Percentiles rank a stretch among this genome's conserved stretches.
Conservation (phyloP, 2,113 vertebrate species). For the Lepisosteus osseus region DNA sequence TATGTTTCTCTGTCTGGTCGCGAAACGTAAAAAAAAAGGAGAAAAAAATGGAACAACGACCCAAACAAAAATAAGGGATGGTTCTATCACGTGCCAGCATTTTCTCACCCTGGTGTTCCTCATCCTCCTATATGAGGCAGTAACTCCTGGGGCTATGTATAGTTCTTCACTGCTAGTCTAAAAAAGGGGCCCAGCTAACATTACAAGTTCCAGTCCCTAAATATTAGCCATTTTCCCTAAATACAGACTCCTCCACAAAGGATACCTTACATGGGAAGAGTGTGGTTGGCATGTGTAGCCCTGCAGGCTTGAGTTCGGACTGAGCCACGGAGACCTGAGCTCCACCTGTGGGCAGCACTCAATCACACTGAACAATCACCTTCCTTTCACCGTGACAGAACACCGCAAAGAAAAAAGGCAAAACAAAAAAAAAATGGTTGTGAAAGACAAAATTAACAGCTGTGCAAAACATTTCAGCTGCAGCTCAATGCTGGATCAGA, state of each 20-base stretch:
- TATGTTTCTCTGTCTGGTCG: too few species aligned
- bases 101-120: slow-evolving; percentile 40
- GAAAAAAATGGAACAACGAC: slow-evolving; percentile 29
- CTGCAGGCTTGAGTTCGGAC: slow-evolving; percentile 34
- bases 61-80: slow-evolving; percentile 30
- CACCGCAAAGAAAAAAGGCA: neutral
- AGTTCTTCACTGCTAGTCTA: slow-evolving; percentile 60
- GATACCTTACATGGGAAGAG: slow-evolving; percentile 69
- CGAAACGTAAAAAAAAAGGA: slow-evolving; percentile 13
- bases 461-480: neutral
- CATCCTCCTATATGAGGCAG: slow-evolving; percentile 57
- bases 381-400: neutral
- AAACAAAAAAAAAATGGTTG: neutral
- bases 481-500: neutral
- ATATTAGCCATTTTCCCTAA: slow-evolving; percentile 74
- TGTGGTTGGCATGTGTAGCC: slow-evolving; percentile 50
- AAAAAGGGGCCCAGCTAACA: slow-evolving; percentile 69
- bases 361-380: neutral
- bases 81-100: slow-evolving; percentile 45
- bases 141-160: slow-evolving; percentile 62
- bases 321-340: slow-evolving; percentile 9
- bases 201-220: slow-evolving; percentile 70
- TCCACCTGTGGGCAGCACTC: slow-evolving; percentile 8
- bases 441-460: neutral
- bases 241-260: slow-evolving; percentile 70